Percentiles rank a stretch among this genome's conserved stretches.
phyloP scores from a whole-genome alignment of 1,140 invertebrate species.

The Cotesia glomerata region DNA sequence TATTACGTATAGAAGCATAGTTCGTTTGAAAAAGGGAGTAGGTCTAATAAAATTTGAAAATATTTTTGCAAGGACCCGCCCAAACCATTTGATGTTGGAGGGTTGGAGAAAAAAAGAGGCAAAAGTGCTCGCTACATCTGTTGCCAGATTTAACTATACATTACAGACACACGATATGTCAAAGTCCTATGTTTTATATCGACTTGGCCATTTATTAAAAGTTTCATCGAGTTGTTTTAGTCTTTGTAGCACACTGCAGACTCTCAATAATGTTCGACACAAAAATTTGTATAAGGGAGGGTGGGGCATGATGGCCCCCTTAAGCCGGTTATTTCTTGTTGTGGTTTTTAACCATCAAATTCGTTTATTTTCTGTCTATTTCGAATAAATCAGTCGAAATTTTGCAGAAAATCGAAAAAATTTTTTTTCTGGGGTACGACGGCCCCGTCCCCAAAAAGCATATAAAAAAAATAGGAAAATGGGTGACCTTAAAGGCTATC shows the following conservation, averaged over 20 bases:
- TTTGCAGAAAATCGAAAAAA: too few species aligned
- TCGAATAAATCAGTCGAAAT: too few species aligned
- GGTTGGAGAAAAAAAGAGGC: neutral
- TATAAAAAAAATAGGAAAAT: too few species aligned
- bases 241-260: neutral
- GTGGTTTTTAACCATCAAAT: too few species aligned
- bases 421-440: too few species aligned
- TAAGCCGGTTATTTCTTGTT: too few species aligned
- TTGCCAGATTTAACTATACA: slow-evolving; percentile 65
- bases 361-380: too few species aligned
- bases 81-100: neutral
- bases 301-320: too few species aligned
- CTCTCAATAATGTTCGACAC: neutral
- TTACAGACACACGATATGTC: slow-evolving; percentile 66
- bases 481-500: too few species aligned
- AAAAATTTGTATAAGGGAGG: too few species aligned
- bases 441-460: too few species aligned
- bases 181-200: slow-evolving; percentile 66
- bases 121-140: slow-evolving; percentile 55
- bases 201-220: slow-evolving; percentile 66
- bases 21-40: neutral
- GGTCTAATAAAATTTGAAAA: neutral
- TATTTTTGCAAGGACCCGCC: neutral
- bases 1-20: too few species aligned
- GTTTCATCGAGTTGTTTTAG: slow-evolving; percentile 55